Conservation (phyloP, 2,797 vertebrate species). For the Paratrypauchen microcephalus region DNA sequence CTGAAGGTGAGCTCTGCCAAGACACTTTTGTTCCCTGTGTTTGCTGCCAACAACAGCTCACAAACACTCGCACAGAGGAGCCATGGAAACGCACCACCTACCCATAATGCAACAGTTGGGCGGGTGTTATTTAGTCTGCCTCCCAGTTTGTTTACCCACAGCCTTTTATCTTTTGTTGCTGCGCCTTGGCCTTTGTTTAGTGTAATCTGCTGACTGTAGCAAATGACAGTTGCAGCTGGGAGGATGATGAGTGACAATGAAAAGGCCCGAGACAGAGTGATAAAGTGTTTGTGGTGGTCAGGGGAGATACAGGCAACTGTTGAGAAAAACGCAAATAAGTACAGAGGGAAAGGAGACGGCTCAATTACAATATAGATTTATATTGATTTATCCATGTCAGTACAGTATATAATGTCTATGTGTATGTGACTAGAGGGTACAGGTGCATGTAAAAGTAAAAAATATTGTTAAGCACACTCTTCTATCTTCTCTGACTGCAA, state of each 20-base stretch:
- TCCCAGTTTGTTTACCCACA: slow-evolving; percentile 72
- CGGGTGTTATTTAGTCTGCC: slow-evolving; percentile 76
- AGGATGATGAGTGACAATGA: slow-evolving; percentile 54
- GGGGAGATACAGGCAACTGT: slow-evolving; percentile 34
- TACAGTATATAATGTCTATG: not conserved
- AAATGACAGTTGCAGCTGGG: slow-evolving; percentile 66
- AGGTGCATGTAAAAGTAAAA: not conserved
- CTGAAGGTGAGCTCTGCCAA: slow-evolving; percentile 53
- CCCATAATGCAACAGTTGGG: slow-evolving; percentile 64
- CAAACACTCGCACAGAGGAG: slow-evolving; percentile 31
- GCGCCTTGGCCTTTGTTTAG: slow-evolving; percentile 66
- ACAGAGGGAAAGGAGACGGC: slow-evolving; percentile 1
- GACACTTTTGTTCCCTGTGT: slow-evolving; percentile 73
- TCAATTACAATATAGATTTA: slow-evolving; percentile 13
- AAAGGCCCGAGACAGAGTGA: slow-evolving; percentile 39
- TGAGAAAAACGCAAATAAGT: slow-evolving; percentile 9
- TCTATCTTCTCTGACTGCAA: not conserved
- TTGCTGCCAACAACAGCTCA: slow-evolving; percentile 61
- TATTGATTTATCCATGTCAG: not conserved
- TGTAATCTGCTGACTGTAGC: slow-evolving; percentile 61
- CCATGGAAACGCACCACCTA: slow-evolving; percentile 39
- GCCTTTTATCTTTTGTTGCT: slow-evolving; percentile 67
- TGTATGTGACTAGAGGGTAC: too few relatives aligned
- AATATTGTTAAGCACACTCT: not conserved
- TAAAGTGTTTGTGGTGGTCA: slow-evolving; percentile 32